phyloP scores from a whole-genome alignment of 2,797 vertebrate genomes.

The Epinephelus awoara region DNA sequence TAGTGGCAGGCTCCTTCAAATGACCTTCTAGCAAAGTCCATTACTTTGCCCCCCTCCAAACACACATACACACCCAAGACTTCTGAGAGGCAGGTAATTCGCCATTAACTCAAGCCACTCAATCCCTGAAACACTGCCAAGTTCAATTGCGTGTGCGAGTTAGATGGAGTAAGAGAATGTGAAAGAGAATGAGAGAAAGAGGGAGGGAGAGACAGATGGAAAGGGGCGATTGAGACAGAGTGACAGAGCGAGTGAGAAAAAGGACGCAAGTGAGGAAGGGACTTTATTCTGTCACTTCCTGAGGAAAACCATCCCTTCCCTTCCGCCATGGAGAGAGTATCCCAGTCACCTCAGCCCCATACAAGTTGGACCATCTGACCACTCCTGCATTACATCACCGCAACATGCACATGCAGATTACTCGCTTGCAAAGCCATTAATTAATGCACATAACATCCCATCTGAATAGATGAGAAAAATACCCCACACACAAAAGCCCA shows the following conservation, averaged over 20 bases:
- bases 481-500: background rate
- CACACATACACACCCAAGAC: conserved; percentile 42
- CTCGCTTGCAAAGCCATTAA: conserved; percentile 11
- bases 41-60: conserved; percentile 58
- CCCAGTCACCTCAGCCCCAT: conserved; percentile 49
- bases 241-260: conserved; percentile 23
- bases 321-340: conserved; percentile 54
- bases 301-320: conserved; percentile 56
- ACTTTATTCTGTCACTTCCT: conserved; percentile 60
- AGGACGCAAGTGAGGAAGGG: conserved; percentile 28
- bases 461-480: background rate
- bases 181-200: conserved; percentile 50
- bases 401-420: background rate
- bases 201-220: conserved; percentile 56
- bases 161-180: conserved; percentile 43
- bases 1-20: conserved; percentile 73
- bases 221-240: conserved; percentile 46
- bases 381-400: conserved; percentile 26
- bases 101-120: conserved; percentile 77
- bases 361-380: conserved; percentile 61
- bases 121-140: conserved; percentile 75
- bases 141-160: conserved; percentile 67
- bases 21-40: conserved; percentile 74
- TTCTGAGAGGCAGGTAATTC: conserved; percentile 75
- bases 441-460: conserved; percentile 4